phyloP scores from a whole-genome alignment of 2,113 vertebrate species.

The Hiodon alosoides region DNA sequence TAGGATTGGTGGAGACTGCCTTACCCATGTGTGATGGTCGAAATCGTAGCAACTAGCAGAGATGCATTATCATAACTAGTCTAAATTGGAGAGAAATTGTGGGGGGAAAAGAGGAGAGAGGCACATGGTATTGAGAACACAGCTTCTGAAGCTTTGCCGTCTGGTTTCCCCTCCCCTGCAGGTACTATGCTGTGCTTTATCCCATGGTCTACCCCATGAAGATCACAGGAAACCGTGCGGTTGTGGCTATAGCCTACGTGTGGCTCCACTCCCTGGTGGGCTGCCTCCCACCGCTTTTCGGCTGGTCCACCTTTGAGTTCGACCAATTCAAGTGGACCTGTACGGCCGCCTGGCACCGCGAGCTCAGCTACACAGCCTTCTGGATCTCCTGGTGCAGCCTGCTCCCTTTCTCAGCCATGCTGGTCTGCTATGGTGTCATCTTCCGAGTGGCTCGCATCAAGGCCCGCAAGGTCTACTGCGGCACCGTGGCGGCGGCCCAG shows the following conservation, averaged over 20 bases:
- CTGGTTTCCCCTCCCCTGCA: slow-evolving; percentile 38
- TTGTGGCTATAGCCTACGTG: slow-evolving; percentile 81
- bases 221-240: slow-evolving; percentile 90
- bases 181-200: slow-evolving; percentile 96
- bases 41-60: too few relatives aligned
- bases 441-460: slow-evolving; percentile 93
- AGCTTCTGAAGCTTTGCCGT: neutral
- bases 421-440: slow-evolving; percentile 89
- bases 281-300: slow-evolving; percentile 90
- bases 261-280: slow-evolving; percentile 92
- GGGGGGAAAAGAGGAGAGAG: neutral
- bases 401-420: slow-evolving; percentile 79
- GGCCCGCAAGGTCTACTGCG: slow-evolving; percentile 92
- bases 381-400: slow-evolving; percentile 92
- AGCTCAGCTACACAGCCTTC: slow-evolving; percentile 80
- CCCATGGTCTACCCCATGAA: slow-evolving; percentile 98
- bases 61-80: too few relatives aligned
- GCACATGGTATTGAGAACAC: neutral
- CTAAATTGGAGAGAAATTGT: neutral
- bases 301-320: slow-evolving; percentile 92
- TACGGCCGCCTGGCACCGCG: slow-evolving; percentile 87
- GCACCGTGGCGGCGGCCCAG: slow-evolving; percentile 70
- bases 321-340: slow-evolving; percentile 96
- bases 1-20: too few relatives aligned
- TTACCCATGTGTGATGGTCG: too few relatives aligned